Evolutionary conservation across 2,113 vertebrate genomes (phyloP).

Genomic region (Alligator mississippiensis): DNA sequence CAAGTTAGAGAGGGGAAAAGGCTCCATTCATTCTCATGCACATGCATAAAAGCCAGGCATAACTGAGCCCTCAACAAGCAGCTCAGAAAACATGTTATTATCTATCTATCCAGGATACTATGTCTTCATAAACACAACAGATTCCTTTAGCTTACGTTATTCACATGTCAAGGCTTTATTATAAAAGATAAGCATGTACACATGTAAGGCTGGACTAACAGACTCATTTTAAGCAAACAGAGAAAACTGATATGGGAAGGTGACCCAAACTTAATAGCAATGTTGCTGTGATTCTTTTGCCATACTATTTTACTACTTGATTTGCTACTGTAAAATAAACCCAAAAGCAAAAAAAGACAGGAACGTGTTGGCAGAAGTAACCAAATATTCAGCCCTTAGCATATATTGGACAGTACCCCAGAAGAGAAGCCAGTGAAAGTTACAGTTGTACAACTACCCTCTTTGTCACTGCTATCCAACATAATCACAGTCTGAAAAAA

Average conservation of each 20-base stretch:
- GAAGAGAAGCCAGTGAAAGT: not conserved
- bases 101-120: not conserved
- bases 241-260: constrained; percentile 57
- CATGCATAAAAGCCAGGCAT: not conserved
- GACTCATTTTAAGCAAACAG: constrained; percentile 29
- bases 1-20: not conserved
- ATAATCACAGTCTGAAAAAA: accelerated
- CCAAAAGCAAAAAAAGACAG: not conserved
- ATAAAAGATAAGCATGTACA: not conserved
- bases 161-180: not conserved
- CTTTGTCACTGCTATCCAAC: not conserved
- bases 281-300: not conserved
- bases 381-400: not conserved
- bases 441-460: not conserved
- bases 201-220: not conserved
- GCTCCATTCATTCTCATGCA: not conserved
- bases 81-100: not conserved
- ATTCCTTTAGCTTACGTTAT: constrained; percentile 2
- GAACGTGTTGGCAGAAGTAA: not conserved
- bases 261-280: constrained; percentile 15
- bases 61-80: not conserved
- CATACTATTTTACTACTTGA: not conserved
- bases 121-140: constrained; percentile 17
- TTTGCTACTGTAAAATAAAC: not conserved
- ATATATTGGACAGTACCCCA: not conserved